Evolutionary conservation across 2,888 invertebrate species (phyloP), one percentile per base, ranked within the genome.

Genomic region (Coelopa pilipes): DNA sequence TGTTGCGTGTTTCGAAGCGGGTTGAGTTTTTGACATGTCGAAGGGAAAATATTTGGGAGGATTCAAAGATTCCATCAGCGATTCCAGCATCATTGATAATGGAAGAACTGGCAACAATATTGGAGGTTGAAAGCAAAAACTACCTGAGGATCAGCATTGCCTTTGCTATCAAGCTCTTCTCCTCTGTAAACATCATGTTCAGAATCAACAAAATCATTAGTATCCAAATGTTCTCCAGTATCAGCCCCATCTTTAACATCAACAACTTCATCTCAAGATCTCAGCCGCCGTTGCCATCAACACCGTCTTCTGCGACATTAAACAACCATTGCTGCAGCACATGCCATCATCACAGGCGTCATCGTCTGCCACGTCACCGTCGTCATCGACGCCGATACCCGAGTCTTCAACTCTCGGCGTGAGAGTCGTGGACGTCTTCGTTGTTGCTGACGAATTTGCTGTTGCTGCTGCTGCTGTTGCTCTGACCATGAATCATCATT

Each of bases 381-480:
- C 34, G 34, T 34, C 7, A 34, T 34, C 34, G 34, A 34, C 34
- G 4, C 34, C 7, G 2, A 2, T 34, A 2, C 34, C 34, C 7
- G 4, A 34, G 34, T n/a, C n/a, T n/a, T n/a, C n/a, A n/a, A n/a
- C n/a, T n/a, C n/a, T n/a, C n/a, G n/a, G n/a, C n/a, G n/a, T n/a
- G n/a, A n/a, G n/a, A n/a, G n/a, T 34, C 7, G 7, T 34, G 34
- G 34, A 34, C 2, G 34, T 34, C 34, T 34, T 34, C 34, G 34
- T 17, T 11, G 12, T 63, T 34, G 45, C 47, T 63, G n/a, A 46
- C 47, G 24, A 24, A 62, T 24, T 24, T 62, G 13, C 24, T 24
- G 62, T 15, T 62, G 62, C 15, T 62, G 21, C 24, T 62, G 13
- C 24, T 24, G 62, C 24, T 62, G 62, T 24, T 62, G 21, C 24